A percentile compares a stretch with the other conserved stretches of the same genome.
Evolutionary conservation across 2,797 vertebrate species (phyloP).

Genomic region (Syndactyla subalaris): DNA sequence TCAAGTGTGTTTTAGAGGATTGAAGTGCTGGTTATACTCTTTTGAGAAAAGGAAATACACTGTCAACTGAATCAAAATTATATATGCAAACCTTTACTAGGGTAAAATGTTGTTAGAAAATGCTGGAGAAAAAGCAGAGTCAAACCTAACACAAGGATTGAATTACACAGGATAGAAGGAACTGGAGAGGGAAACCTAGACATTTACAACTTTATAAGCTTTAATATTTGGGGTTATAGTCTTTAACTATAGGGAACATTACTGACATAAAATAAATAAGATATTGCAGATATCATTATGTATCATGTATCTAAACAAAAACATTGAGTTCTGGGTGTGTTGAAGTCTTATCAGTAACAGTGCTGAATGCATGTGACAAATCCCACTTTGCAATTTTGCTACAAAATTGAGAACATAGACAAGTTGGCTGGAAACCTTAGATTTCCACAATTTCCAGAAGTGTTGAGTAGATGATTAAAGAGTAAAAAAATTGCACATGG

Average conservation of each 20-base stretch:
- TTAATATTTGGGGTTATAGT: neutral
- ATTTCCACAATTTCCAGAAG: neutral
- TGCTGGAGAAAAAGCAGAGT: neutral
- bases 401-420: neutral
- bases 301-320: neutral
- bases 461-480: neutral
- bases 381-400: neutral
- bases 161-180: neutral
- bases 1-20: slow-evolving; percentile 40
- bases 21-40: neutral
- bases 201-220: neutral
- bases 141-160: neutral
- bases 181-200: neutral
- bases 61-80: slow-evolving; percentile 14
- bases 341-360: neutral
- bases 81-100: neutral
- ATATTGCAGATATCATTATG: neutral
- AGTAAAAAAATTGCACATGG: no score
- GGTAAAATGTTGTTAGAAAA: neutral
- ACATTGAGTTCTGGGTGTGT: neutral
- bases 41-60: neutral
- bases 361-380: neutral
- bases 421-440: neutral
- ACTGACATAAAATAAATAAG: neutral
- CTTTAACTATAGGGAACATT: neutral